These are phyloP conservation scores for Percina caprodes DNA, from an alignment of 2,113 vertebrate species.

Conservation along the genomic window DNA sequence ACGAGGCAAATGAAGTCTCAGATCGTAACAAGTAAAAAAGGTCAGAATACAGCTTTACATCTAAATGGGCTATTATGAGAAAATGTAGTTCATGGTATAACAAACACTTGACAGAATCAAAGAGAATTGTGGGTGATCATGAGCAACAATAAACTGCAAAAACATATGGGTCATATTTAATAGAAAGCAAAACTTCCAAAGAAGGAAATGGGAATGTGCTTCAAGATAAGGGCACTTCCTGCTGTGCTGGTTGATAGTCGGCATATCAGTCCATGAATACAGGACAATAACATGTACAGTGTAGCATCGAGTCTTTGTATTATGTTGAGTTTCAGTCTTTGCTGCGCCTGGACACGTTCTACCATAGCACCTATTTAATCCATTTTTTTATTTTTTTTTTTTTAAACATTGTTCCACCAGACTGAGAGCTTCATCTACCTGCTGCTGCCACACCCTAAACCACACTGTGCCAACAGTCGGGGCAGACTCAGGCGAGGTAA, in stretches of 20 bases:
- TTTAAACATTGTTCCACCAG: background rate
- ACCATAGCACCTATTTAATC: background rate
- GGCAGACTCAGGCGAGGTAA: background rate
- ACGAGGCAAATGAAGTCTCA: background rate
- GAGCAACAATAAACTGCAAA: background rate
- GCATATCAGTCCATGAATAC: background rate
- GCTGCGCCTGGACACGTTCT: conserved; percentile 21
- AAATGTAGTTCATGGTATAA: background rate
- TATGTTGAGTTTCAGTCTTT: background rate
- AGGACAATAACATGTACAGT: too few species aligned
- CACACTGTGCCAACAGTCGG: conserved; percentile 16
- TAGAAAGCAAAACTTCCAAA: background rate
- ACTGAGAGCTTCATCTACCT: background rate
- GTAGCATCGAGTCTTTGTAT: background rate
- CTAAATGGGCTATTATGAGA: background rate
- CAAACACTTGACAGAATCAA: background rate
- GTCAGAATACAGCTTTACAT: conserved; percentile 13
- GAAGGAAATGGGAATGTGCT: conserved; percentile 38
- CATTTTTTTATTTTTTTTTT: background rate
- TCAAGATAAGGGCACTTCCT: conserved; percentile 60
- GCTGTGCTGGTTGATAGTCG: conserved; percentile 39
- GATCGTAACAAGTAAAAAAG: background rate
- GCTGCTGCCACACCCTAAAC: conserved; percentile 30
- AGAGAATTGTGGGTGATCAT: background rate
- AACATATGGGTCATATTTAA: background rate